Evolutionary conservation across 2,113 vertebrate genomes (phyloP).

Genomic region (Columba livia): DNA sequence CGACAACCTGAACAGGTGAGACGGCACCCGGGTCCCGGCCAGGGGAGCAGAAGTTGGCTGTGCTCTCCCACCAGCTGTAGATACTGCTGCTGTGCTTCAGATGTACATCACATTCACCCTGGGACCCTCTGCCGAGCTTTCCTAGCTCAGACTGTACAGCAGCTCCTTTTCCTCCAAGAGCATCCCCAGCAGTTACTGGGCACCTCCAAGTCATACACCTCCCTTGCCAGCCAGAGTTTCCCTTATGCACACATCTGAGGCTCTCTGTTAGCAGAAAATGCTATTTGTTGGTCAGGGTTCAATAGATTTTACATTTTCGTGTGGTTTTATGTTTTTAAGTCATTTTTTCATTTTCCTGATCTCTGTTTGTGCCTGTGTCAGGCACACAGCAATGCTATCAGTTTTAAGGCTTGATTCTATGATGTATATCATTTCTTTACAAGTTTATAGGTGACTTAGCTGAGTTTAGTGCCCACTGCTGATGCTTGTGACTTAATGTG

Average conservation of each 20-base stretch:
- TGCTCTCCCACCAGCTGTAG: fast-evolving
- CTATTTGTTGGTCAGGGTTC: neutral
- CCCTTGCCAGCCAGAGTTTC: neutral
- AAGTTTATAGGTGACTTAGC: neutral
- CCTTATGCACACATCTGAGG: neutral
- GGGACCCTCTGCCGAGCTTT: neutral
- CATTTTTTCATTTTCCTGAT: neutral
- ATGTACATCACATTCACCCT: fast-evolving
- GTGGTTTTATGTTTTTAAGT: neutral
- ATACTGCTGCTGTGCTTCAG: neutral
- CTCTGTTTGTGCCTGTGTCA: neutral
- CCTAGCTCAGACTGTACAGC: fast-evolving
- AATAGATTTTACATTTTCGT: neutral
- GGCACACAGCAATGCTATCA: neutral
- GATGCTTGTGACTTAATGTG: neutral
- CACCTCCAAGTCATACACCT: neutral
- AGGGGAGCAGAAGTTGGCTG: neutral
- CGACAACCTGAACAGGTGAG: constrained; percentile 87
- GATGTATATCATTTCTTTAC: neutral
- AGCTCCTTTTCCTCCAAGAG: neutral
- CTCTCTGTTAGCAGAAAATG: neutral
- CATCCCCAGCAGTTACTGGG: neutral
- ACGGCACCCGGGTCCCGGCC: fast-evolving
- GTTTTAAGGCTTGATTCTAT: neutral
- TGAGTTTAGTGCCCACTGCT: neutral